A percentile compares a stretch with the other conserved stretches of the same genome.
These are phyloP conservation scores for Drosophila trapezifrons DNA, from an alignment of 1,140 invertebrate genomes.

Conservation along the genomic window DNA sequence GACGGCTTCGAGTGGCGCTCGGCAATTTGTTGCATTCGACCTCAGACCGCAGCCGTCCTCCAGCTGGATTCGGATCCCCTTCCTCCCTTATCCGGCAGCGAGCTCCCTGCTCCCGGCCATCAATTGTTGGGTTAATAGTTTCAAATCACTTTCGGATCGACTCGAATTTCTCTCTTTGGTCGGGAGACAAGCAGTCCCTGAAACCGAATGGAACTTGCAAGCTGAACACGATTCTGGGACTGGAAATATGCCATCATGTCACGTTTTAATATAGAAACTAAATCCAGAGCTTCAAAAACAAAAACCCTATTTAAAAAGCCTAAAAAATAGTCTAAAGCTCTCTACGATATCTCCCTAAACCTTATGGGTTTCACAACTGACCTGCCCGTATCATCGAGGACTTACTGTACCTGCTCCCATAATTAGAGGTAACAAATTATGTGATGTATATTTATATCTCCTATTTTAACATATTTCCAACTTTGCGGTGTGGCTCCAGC, in stretches of 20 bases:
- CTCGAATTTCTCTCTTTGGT: neutral
- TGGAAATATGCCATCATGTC: too few relatives aligned
- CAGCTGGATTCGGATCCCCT: constrained; percentile 5
- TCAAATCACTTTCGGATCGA: constrained; percentile 63
- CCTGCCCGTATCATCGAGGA: too few relatives aligned
- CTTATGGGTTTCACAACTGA: too few relatives aligned
- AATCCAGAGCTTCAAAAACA: too few relatives aligned
- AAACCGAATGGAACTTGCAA: neutral
- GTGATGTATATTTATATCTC: constrained; percentile 20
- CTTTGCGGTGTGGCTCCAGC: constrained; percentile 26
- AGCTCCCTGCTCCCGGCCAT: constrained; percentile 11
- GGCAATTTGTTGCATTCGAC: constrained; percentile 60
- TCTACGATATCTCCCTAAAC: too few relatives aligned
- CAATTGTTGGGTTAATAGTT: constrained; percentile 62
- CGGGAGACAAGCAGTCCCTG: neutral
- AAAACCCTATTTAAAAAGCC: too few relatives aligned
- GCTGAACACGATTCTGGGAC: neutral
- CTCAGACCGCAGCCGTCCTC: constrained; percentile 7
- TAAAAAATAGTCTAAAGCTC: too few relatives aligned
- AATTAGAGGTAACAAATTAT: constrained; percentile 42
- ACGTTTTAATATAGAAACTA: too few relatives aligned
- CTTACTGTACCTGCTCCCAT: neutral
- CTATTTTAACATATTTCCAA: constrained; percentile 28
- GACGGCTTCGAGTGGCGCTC: constrained; percentile 54
- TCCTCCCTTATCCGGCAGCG: neutral